These are phyloP conservation scores for Gryllus bimaculatus DNA, from an alignment of 1,140 invertebrate genomes.

Conservation along the genomic window DNA sequence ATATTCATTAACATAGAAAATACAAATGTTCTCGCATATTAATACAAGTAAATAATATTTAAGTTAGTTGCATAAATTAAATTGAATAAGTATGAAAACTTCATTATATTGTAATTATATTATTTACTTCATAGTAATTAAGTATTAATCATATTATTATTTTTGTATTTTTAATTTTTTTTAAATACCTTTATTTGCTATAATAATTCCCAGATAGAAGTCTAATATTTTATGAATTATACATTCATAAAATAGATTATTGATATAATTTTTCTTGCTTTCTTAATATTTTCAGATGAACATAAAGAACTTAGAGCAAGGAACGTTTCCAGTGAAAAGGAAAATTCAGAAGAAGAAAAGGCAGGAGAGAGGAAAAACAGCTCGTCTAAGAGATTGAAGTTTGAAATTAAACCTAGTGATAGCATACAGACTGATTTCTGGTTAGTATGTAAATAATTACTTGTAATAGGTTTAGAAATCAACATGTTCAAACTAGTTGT, in stretches of 20 bases:
- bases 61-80: no score
- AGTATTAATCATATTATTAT: no score
- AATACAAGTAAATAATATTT: no score
- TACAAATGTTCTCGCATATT: no score
- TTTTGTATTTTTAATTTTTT: background rate
- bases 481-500: no score
- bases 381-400: conserved; percentile 50
- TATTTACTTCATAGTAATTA: no score
- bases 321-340: conserved; percentile 19
- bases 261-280: background rate
- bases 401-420: conserved; percentile 59
- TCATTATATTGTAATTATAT: no score
- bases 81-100: no score
- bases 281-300: background rate
- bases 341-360: conserved; percentile 11
- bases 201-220: background rate
- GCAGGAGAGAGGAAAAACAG: conserved; percentile 27
- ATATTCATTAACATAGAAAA: no score
- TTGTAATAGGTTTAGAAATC: background rate
- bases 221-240: background rate
- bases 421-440: conserved; percentile 73
- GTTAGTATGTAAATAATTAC: conserved; percentile 34
- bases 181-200: background rate
- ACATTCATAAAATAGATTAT: background rate
- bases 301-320: background rate